Base-by-base conservation (phyloP, 2,113 vertebrate genomes). In the Paramormyrops kingsleyae region DNA sequence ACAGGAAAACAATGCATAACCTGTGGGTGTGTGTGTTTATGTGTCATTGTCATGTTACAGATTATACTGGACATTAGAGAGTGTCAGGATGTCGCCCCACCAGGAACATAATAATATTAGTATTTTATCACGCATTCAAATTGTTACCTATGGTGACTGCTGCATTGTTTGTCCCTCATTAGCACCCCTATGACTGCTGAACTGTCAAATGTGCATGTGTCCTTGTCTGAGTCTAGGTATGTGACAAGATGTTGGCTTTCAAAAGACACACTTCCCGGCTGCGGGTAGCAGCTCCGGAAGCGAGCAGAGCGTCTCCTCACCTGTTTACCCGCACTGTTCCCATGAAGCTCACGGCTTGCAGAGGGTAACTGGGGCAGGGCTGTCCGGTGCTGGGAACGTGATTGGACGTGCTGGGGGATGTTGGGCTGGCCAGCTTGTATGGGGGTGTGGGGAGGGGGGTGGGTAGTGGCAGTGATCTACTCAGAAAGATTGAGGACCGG, bases 261-360 rank as follows among this genome's bases (percentile, higher is more conserved):
- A 35, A 27, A 56, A 24, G 17, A 53, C 17, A 17, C 46, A 4
- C 27, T 49, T 88, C 50, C 46, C 9, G 24, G 50, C 53, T 62
- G 77, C 47, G 15, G 21, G 27, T 9, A 21, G 83, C 35, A 24
- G 17, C 0, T 12, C 35, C 9, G 21, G 39, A 44, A 27, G 31
- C 66, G 4, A 74, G 88, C 35, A 7, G 21, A 47, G 39, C 2
- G 0, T 0, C 39, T 31, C 12, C 91, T 91, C 92, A 96, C 95
- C 95, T 95, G 93, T 95, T 94, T 90, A 91, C 92, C 85, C 93
- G 93, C 89, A 92, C 94, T 91, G 94, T 93, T 94, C 95, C 95
- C 96, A 96, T 96, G 39, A 88, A 88, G 39, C 74, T 87, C 42
- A 46, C 47, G 87, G 46, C 42, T 42, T 47, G 39, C 13, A 52